Percentiles rank a stretch among this genome's conserved stretches.
phyloP scores from a whole-genome alignment of 2,113 vertebrate genomes.

The Saiga tatarica region DNA sequence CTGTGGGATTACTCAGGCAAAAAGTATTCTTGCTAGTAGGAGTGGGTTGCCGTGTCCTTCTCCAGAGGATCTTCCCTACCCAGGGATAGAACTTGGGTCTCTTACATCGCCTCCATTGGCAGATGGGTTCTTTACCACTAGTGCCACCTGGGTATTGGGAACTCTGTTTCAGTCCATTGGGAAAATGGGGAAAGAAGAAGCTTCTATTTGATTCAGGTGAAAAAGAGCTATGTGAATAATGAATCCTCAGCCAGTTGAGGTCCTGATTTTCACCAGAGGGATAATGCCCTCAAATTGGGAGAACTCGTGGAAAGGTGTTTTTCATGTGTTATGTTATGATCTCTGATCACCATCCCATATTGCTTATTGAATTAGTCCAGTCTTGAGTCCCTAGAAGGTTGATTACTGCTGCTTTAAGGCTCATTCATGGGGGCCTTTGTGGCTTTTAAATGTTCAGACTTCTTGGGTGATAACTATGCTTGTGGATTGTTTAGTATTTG shows the following conservation, averaged over 20 bases:
- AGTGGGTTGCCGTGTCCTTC: neutral
- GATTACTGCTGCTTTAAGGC: neutral
- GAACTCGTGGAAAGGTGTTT: neutral
- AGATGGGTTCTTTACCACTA: neutral
- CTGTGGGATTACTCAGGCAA: neutral
- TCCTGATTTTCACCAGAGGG: neutral
- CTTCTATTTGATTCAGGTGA: neutral
- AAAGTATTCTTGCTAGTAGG: neutral
- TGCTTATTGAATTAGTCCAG: neutral
- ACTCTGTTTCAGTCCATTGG: neutral
- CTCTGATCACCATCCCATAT: neutral
- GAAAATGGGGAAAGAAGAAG: neutral
- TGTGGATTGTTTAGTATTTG: constrained; percentile 40
- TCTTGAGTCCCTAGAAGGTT: neutral
- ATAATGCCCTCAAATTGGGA: neutral
- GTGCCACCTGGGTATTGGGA: neutral
- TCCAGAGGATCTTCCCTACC: neutral
- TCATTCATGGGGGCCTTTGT: neutral
- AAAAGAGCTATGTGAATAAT: neutral
- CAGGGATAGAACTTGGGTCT: neutral
- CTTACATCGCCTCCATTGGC: neutral
- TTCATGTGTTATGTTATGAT: neutral
- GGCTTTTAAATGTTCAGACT: neutral
- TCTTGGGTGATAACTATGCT: neutral
- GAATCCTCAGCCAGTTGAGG: neutral